Evolutionary conservation across 2,888 invertebrate species (phyloP).

Genomic region (Agonum fuliginosum): DNA sequence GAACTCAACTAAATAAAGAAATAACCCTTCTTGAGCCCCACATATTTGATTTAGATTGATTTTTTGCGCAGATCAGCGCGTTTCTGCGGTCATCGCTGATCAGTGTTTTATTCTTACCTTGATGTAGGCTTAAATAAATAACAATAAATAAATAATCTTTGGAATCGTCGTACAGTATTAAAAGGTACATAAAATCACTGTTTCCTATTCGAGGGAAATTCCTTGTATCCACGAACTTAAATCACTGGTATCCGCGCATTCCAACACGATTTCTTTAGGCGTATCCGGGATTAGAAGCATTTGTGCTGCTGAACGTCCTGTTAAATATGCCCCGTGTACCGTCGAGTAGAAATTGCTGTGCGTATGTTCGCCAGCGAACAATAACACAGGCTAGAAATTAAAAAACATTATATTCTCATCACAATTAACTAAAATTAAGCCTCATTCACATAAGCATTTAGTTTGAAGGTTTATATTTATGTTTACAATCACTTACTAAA

Average conservation of each 20-base stretch:
- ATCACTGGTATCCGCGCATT: slow-evolving; percentile 86
- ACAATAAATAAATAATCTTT: neutral
- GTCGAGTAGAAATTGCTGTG: slow-evolving; percentile 96
- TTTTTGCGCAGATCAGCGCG: too few relatives aligned
- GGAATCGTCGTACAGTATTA: neutral
- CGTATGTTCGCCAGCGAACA: slow-evolving; percentile 97
- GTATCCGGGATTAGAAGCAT: slow-evolving; percentile 79
- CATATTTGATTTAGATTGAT: too few relatives aligned
- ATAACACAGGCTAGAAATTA: slow-evolving; percentile 81
- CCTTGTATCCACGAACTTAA: slow-evolving; percentile 93
- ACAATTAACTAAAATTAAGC: neutral
- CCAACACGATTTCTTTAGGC: slow-evolving; percentile 79
- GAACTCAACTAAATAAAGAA: too few relatives aligned
- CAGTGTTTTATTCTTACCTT: neutral
- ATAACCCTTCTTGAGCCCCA: too few relatives aligned
- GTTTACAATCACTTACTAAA: neutral
- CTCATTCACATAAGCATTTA: too few relatives aligned
- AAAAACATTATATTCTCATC: neutral
- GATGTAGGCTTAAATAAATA: neutral
- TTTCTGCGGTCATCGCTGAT: too few relatives aligned
- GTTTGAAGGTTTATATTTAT: too few relatives aligned
- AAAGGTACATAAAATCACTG: too few relatives aligned
- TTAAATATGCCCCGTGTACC: slow-evolving; percentile 94
- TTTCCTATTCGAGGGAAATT: slow-evolving; percentile 81
- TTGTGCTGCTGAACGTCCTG: slow-evolving; percentile 89